phyloP scores from a whole-genome alignment of 2,888 invertebrate genomes.

The Brachyopa scutellaris region DNA sequence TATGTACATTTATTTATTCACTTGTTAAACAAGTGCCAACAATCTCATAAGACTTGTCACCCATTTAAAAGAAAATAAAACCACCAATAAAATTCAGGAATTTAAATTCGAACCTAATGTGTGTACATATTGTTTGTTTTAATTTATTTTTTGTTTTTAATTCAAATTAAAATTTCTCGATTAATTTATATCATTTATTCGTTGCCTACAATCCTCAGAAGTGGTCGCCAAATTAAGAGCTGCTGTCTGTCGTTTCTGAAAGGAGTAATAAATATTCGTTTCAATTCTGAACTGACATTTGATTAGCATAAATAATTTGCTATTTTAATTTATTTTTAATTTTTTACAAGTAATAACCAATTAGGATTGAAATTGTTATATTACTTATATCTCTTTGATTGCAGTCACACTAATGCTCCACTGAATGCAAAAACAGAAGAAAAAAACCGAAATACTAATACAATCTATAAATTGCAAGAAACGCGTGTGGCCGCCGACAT shows the following conservation, averaged over 20 bases:
- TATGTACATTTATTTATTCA: conserved; percentile 45
- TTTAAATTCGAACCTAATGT: conserved; percentile 46
- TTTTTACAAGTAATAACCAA: neutral
- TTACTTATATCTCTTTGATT: no score
- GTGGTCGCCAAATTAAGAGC: conserved; percentile 56
- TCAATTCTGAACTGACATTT: conserved; percentile 42
- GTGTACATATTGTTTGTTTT: conserved; percentile 6
- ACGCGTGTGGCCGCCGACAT: conserved; percentile 47
- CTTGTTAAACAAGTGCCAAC: conserved; percentile 49
- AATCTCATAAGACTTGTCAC: conserved; percentile 45
- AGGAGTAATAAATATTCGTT: conserved; percentile 48
- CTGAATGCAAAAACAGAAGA: neutral
- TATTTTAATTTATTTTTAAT: neutral
- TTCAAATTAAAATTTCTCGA: conserved; percentile 18
- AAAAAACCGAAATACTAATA: neutral
- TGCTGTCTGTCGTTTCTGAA: conserved; percentile 27
- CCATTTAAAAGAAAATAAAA: conserved; percentile 33
- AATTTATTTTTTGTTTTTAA: neutral
- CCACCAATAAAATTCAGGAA: conserved; percentile 50
- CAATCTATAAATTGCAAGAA: conserved; percentile 35
- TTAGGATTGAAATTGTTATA: no score
- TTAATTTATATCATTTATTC: conserved; percentile 38
- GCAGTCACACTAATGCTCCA: neutral
- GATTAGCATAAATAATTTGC: conserved; percentile 55
- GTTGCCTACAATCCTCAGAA: conserved; percentile 20